phyloP scores from a whole-genome alignment of 2,113 vertebrate genomes.

The Microcebus murinus region DNA sequence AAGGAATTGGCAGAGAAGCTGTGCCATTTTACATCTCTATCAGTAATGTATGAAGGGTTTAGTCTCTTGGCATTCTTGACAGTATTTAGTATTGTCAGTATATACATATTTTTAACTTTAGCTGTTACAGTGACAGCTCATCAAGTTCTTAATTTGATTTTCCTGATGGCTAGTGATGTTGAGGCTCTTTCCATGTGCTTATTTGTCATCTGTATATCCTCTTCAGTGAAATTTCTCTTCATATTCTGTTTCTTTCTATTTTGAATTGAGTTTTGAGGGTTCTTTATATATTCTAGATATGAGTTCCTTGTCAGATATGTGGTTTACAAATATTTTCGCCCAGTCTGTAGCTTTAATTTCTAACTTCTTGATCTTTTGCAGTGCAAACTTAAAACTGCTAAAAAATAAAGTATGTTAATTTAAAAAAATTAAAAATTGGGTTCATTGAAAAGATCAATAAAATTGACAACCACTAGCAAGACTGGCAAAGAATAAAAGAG shows the following conservation, averaged over 20 bases:
- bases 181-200: neutral
- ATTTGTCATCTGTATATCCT: neutral
- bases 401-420: neutral
- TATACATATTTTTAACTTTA: neutral
- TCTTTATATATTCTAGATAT: neutral
- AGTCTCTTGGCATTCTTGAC: neutral
- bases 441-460: neutral
- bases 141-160: conserved; percentile 30
- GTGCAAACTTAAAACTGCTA: neutral
- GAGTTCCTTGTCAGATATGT: neutral
- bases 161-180: neutral
- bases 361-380: neutral
- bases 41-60: neutral
- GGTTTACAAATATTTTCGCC: conserved; percentile 11
- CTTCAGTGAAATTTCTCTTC: conserved; percentile 11
- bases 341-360: neutral
- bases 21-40: neutral
- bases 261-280: neutral
- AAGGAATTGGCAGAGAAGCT: neutral
- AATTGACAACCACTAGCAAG: neutral
- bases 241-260: neutral
- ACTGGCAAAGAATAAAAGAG: no score
- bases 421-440: neutral
- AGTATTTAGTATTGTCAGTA: neutral
- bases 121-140: neutral